Conservation (phyloP, 2,888 invertebrate genomes). For the Dryobotodes eremita region DNA sequence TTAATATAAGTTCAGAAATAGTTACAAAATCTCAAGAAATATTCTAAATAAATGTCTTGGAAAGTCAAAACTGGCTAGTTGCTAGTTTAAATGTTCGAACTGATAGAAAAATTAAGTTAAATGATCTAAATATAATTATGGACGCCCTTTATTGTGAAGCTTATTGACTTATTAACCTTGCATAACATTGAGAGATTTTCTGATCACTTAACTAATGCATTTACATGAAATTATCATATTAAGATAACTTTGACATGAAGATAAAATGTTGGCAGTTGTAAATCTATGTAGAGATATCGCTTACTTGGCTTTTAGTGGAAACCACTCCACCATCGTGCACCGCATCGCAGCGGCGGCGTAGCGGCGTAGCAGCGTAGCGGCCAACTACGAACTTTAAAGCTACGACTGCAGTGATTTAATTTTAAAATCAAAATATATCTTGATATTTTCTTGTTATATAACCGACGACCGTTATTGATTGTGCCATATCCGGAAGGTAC, state of each 20-base stretch:
- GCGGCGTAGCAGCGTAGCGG: conserved; percentile 16
- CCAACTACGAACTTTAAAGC: conserved; percentile 5
- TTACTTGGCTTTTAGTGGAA: conserved; percentile 48
- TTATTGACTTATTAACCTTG: conserved; percentile 44
- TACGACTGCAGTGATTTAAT: neutral
- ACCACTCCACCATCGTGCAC: conserved; percentile 16
- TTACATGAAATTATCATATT: conserved; percentile 43
- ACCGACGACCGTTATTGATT: neutral
- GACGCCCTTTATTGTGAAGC: conserved; percentile 30
- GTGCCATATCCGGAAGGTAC: neutral
- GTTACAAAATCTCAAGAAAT: conserved; percentile 21
- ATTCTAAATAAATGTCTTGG: conserved; percentile 16
- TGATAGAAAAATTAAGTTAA: conserved; percentile 37
- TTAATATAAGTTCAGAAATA: conserved; percentile 40
- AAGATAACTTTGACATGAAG: conserved; percentile 36
- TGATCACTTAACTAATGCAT: conserved; percentile 25
- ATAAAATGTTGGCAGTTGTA: conserved; percentile 30
- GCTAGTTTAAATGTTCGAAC: conserved; percentile 22
- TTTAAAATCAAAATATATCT: neutral
- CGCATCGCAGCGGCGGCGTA: conserved; percentile 19
- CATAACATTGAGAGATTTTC: conserved; percentile 35
- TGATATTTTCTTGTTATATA: neutral
- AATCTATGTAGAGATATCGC: conserved; percentile 25
- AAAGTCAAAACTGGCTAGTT: conserved; percentile 24
- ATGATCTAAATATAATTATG: conserved; percentile 13